Conservation (phyloP, 2,113 vertebrate genomes). For the Vombatus ursinus region DNA sequence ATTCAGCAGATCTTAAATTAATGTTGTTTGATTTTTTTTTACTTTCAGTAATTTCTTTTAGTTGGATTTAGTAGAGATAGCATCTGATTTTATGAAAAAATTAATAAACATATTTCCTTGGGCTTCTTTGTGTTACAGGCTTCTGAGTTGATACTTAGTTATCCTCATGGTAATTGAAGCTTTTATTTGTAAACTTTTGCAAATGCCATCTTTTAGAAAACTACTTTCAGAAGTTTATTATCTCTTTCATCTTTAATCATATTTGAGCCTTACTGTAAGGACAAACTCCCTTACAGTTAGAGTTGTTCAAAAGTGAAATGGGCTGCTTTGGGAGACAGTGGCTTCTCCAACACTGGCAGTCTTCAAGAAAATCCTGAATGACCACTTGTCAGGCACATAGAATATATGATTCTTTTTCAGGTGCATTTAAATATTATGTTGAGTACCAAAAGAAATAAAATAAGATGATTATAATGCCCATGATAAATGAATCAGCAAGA, state of each 20-base stretch:
- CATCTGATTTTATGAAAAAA: slow-evolving; percentile 9
- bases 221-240: slow-evolving; percentile 19
- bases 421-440: neutral
- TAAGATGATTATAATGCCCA: neutral
- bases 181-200: neutral
- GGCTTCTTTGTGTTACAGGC: slow-evolving; percentile 23
- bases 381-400: neutral
- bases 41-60: neutral
- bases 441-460: neutral
- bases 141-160: slow-evolving; percentile 4
- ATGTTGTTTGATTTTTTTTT: neutral
- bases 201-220: slow-evolving; percentile 38
- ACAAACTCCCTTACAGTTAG: neutral
- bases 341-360: neutral
- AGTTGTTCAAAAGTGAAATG: neutral
- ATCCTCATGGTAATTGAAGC: slow-evolving; percentile 3
- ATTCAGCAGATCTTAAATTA: slow-evolving; percentile 7
- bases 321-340: neutral
- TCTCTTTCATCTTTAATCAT: neutral
- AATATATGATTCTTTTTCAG: neutral
- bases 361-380: neutral
- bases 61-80: slow-evolving; percentile 9
- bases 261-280: neutral
- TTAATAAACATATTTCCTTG: neutral
- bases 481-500: slow-evolving; percentile 43